phyloP scores from a whole-genome alignment of 2,797 vertebrate species.

The Phoeniculus purpureus region DNA sequence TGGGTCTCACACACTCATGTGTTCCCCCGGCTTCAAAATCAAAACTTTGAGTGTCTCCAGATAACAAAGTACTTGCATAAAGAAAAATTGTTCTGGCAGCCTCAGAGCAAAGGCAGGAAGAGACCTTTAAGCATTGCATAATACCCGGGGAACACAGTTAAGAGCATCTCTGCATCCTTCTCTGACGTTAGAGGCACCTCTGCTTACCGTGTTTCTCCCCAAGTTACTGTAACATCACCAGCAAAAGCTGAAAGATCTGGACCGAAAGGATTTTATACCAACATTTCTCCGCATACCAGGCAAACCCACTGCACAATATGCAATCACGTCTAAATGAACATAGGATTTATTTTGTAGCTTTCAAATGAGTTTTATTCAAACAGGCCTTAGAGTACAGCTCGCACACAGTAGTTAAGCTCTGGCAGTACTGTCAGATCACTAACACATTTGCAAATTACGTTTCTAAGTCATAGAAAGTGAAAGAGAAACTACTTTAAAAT shows the following conservation, averaged over 20 bases:
- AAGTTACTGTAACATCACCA: background rate
- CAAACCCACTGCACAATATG: background rate
- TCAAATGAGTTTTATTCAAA: constrained; percentile 76
- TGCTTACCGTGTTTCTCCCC: background rate
- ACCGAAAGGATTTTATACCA: background rate
- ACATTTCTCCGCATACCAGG: background rate
- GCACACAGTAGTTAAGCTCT: constrained; percentile 63
- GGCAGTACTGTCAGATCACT: constrained; percentile 50
- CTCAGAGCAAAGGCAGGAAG: background rate
- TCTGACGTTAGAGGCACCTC: background rate
- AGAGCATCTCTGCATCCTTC: background rate
- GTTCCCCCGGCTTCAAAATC: background rate
- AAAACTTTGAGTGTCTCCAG: background rate
- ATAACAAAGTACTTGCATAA: background rate
- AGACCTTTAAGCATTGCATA: background rate
- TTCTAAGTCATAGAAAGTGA: constrained; percentile 58
- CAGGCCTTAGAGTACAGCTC: constrained; percentile 63
- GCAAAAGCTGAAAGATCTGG: background rate
- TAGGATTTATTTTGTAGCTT: constrained; percentile 71
- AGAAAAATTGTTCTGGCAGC: background rate
- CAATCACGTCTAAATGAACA: constrained; percentile 63
- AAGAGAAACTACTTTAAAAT: constrained; percentile 56
- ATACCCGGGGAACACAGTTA: background rate
- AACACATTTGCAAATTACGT: constrained; percentile 48
- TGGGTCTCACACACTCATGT: rapidly evolving